These are phyloP conservation scores for Trichopoda pennipes DNA, from an alignment of 2,888 invertebrate genomes.

Conservation along the genomic window DNA sequence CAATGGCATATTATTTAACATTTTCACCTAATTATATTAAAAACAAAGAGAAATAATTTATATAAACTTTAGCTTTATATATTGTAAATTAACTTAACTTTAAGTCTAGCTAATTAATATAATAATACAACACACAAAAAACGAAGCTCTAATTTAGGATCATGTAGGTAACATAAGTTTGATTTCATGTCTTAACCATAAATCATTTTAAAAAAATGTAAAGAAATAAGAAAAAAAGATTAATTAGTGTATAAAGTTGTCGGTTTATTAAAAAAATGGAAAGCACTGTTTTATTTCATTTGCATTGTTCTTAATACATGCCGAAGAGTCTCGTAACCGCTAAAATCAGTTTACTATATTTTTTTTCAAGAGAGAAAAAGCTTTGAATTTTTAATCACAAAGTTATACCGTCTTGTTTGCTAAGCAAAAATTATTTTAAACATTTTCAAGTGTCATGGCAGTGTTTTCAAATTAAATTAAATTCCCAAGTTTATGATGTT, in stretches of 20 bases:
- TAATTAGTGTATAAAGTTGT: conserved; percentile 62
- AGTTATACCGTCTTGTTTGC: too few relatives aligned
- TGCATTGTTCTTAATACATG: conserved; percentile 28
- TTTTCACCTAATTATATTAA: conserved; percentile 53
- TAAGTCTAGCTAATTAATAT: conserved; percentile 72
- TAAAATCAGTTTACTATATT: neutral
- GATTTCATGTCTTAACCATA: conserved; percentile 60
- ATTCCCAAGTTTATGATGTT: too few relatives aligned
- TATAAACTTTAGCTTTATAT: conserved; percentile 74
- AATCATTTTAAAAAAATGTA: conserved; percentile 41
- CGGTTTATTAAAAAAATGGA: conserved; percentile 33
- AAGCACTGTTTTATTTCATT: conserved; percentile 50
- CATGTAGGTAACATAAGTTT: conserved; percentile 66
- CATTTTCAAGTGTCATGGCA: too few relatives aligned
- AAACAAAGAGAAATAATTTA: conserved; percentile 29
- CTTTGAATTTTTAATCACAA: too few relatives aligned
- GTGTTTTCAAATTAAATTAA: too few relatives aligned
- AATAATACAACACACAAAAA: conserved; percentile 60
- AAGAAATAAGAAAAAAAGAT: conserved; percentile 46
- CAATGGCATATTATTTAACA: conserved; percentile 62
- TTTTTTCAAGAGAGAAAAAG: neutral
- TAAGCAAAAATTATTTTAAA: too few relatives aligned
- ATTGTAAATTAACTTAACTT: conserved; percentile 73
- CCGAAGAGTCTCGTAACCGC: neutral
- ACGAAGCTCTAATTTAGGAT: conserved; percentile 67